A percentile compares a stretch with the other conserved stretches of the same genome.
Evolutionary conservation across 2,888 invertebrate genomes (phyloP).

Genomic region (Halocaridina rubra): DNA sequence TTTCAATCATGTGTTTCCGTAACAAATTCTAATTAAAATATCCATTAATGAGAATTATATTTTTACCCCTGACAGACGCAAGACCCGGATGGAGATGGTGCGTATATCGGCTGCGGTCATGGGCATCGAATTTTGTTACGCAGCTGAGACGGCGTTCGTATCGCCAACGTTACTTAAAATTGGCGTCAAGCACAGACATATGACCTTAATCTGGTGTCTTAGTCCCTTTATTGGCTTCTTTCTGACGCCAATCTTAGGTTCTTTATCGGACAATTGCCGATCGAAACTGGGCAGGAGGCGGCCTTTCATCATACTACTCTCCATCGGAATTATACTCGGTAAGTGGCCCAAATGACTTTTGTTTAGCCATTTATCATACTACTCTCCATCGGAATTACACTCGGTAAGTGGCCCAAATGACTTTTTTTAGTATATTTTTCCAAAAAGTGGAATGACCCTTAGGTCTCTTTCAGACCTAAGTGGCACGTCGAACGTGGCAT

Average conservation of each 20-base stretch:
- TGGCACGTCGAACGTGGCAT: too few relatives aligned
- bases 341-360: too few relatives aligned
- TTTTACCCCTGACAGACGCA: constrained; percentile 73
- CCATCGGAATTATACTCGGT: constrained; percentile 90
- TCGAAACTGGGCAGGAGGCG: constrained; percentile 84
- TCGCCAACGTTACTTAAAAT: constrained; percentile 93
- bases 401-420: constrained; percentile 80
- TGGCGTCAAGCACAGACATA: constrained; percentile 90
- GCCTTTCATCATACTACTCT: constrained; percentile 90
- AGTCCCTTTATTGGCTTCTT: constrained; percentile 95
- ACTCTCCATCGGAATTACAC: constrained; percentile 87
- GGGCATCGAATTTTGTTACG: constrained; percentile 97
- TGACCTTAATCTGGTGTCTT: constrained; percentile 95
- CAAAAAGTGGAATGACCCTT: too few relatives aligned
- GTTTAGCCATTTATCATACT: constrained; percentile 92
- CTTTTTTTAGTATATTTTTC: too few relatives aligned
- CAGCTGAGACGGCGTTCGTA: constrained; percentile 96
- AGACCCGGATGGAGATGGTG: constrained; percentile 84
- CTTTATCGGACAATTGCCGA: constrained; percentile 84
- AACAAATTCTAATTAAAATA: too few relatives aligned
- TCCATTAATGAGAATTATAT: too few relatives aligned
- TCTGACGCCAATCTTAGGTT: constrained; percentile 85
- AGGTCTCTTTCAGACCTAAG: too few relatives aligned
- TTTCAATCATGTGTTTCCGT: too few relatives aligned
- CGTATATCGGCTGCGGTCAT: constrained; percentile 93